Percentiles rank a stretch among this genome's conserved stretches.
phyloP scores from a whole-genome alignment of 1,140 invertebrate species.

The Plectus sambesii region DNA sequence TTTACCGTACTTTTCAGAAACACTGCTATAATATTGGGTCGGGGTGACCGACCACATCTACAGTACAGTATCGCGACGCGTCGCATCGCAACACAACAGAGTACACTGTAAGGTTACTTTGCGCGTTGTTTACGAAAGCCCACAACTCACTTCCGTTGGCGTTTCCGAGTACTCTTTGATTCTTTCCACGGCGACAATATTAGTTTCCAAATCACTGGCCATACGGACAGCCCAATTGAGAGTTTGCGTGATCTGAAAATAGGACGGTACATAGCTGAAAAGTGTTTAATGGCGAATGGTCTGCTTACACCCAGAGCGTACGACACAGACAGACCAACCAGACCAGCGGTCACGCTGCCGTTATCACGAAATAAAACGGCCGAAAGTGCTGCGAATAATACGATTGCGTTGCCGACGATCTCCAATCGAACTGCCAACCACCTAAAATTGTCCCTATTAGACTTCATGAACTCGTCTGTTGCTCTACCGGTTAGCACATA shows the following conservation, averaged over 20 bases:
- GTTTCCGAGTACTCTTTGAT: conserved; percentile 39
- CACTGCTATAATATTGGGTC: too few species aligned
- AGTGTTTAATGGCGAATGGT: neutral
- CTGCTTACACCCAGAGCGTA: conserved; percentile 52
- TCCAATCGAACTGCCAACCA: neutral
- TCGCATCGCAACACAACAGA: too few species aligned
- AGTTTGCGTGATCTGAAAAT: conserved; percentile 25
- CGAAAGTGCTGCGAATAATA: conserved; percentile 73
- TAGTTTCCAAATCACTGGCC: conserved; percentile 36
- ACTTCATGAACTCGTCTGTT: neutral
- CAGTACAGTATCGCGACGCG: too few species aligned
- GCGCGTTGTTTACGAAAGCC: too few species aligned
- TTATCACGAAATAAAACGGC: conserved; percentile 62
- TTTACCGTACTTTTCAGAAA: too few species aligned
- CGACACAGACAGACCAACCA: conserved; percentile 61
- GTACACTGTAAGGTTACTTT: too few species aligned
- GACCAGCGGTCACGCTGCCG: conserved; percentile 52
- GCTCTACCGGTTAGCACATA: neutral
- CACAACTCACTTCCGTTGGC: conserved; percentile 48
- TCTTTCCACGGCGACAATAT: conserved; percentile 40
- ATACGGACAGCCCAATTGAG: conserved; percentile 37
- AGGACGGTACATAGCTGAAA: too few species aligned
- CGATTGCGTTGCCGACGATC: conserved; percentile 75
- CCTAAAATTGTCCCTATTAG: neutral
- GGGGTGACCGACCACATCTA: too few species aligned